These are phyloP conservation scores for Sardinella longiceps DNA, from an alignment of 2,797 vertebrate genomes.

Conservation along the genomic window DNA sequence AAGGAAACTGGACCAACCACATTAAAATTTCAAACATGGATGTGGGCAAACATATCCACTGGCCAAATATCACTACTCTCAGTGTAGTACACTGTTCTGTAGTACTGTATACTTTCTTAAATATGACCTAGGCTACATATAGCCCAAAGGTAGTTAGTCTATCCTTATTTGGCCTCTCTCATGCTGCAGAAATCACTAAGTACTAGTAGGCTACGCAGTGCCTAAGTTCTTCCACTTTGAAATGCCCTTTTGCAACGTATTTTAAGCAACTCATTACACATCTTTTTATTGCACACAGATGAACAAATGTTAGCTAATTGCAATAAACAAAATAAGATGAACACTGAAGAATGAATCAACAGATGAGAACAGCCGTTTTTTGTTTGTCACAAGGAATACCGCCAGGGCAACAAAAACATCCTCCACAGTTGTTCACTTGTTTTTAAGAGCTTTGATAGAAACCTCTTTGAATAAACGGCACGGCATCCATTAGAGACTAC, in stretches of 20 bases:
- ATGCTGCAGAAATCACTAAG: neutral
- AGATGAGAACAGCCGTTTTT: neutral
- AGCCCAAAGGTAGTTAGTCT: neutral
- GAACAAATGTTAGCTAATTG: slow-evolving; percentile 14
- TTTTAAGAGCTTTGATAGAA: neutral
- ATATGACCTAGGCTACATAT: neutral
- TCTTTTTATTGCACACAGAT: neutral
- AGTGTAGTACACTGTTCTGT: neutral
- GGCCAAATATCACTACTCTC: neutral
- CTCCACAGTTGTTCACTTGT: neutral
- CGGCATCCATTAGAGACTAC: neutral
- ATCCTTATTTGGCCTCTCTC: neutral
- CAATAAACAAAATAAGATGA: neutral
- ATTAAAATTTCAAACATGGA: neutral
- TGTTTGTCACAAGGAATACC: neutral
- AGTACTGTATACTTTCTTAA: neutral
- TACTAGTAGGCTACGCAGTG: too few species aligned
- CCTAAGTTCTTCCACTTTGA: neutral
- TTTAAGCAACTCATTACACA: neutral
- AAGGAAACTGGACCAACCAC: neutral
- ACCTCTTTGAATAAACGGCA: neutral
- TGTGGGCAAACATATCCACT: neutral
- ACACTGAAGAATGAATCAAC: neutral
- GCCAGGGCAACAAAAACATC: neutral
- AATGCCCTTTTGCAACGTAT: neutral